Evolutionary conservation across 2,113 vertebrate species (phyloP).

Genomic region (Nannobrachium achirus): DNA sequence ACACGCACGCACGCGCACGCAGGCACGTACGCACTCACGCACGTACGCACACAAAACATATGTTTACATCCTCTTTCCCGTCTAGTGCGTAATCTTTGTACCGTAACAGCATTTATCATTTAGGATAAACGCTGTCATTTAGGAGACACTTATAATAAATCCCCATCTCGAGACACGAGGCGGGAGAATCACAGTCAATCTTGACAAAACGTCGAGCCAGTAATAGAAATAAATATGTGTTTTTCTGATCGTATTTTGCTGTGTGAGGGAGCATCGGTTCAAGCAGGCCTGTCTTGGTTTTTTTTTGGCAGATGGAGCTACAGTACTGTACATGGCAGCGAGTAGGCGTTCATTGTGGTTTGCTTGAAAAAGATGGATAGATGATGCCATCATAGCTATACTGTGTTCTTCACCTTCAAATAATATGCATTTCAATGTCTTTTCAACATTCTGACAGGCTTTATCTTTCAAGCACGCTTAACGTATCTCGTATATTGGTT

Average conservation of each 20-base stretch:
- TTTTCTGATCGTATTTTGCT: conserved; percentile 46
- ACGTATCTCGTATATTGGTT: conserved; percentile 16
- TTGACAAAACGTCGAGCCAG: conserved; percentile 60
- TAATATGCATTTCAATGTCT: conserved; percentile 35
- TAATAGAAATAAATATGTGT: conserved; percentile 62
- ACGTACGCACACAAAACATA: conserved; percentile 51
- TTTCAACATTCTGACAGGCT: conserved; percentile 37
- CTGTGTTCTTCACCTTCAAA: conserved; percentile 42
- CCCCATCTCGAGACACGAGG: conserved; percentile 34
- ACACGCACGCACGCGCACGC: neutral
- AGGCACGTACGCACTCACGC: neutral
- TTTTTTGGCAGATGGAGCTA: conserved; percentile 60
- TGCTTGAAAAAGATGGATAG: conserved; percentile 69
- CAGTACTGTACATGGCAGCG: conserved; percentile 57
- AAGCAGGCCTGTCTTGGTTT: conserved; percentile 24
- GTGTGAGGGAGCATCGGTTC: conserved; percentile 51
- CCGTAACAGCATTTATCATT: conserved; percentile 66
- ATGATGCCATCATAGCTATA: conserved; percentile 27
- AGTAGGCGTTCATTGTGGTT: conserved; percentile 61
- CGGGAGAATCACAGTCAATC: conserved; percentile 46
- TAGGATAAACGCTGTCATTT: conserved; percentile 55
- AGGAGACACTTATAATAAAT: conserved; percentile 62
- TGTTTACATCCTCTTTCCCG: conserved; percentile 54
- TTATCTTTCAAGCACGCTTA: conserved; percentile 24
- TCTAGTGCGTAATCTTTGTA: conserved; percentile 59